A percentile compares a stretch with the other conserved stretches of the same genome.
Evolutionary conservation across 2,888 invertebrate species (phyloP).

Genomic region (Hirtodrosophila histrioides): DNA sequence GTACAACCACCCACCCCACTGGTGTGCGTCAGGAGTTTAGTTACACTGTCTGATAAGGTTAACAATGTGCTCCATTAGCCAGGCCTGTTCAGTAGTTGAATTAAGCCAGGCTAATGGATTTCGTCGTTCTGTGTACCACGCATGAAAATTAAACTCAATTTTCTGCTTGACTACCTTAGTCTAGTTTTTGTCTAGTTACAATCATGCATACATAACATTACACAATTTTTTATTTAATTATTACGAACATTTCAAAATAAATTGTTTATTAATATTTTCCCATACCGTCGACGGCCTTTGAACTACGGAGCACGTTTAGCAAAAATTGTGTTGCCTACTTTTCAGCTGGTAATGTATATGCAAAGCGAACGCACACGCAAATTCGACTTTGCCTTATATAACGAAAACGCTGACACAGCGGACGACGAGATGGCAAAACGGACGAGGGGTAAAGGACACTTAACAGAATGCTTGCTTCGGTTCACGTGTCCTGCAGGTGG

Average conservation of each 20-base stretch:
- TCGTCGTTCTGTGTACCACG: background rate
- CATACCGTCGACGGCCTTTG: slow-evolving; percentile 10
- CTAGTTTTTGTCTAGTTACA: slow-evolving; percentile 5
- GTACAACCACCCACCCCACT: slow-evolving; percentile 20
- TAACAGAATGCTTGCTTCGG: slow-evolving; percentile 4
- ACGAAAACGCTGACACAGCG: slow-evolving; percentile 25
- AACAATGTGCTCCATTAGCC: slow-evolving; percentile 15
- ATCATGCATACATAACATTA: slow-evolving; percentile 10
- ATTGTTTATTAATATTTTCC: slow-evolving; percentile 1
- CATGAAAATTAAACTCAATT: background rate
- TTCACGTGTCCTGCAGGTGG: slow-evolving; percentile 28
- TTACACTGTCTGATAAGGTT: slow-evolving; percentile 16
- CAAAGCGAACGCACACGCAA: slow-evolving; percentile 27
- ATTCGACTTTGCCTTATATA: slow-evolving; percentile 45
- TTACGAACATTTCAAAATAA: background rate
- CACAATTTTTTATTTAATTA: slow-evolving; percentile 3
- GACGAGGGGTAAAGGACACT: slow-evolving; percentile 13
- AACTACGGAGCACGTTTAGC: slow-evolving; percentile 4
- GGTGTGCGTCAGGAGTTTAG: slow-evolving; percentile 14
- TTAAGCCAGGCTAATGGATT: slow-evolving; percentile 22
- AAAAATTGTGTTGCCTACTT: slow-evolving; percentile 34
- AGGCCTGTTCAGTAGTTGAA: background rate
- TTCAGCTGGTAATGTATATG: slow-evolving; percentile 26
- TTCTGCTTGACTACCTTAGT: slow-evolving; percentile 2
- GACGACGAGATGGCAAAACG: slow-evolving; percentile 4